These are phyloP conservation scores for Cecropterus lyciades DNA, from an alignment of 1,140 invertebrate genomes.

Conservation along the genomic window DNA sequence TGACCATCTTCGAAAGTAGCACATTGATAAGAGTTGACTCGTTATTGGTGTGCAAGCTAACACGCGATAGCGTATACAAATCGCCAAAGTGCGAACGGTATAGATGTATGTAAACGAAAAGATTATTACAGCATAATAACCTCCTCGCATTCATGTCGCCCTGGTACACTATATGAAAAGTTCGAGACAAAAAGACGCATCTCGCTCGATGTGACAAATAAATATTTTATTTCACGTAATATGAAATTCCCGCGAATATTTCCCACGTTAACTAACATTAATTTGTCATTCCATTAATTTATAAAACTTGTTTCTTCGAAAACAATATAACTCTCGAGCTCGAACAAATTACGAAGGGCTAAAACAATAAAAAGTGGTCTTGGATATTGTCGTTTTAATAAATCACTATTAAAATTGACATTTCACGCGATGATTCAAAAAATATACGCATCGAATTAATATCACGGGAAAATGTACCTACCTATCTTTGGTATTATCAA, in stretches of 20 bases:
- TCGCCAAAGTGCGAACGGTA: conserved; percentile 14
- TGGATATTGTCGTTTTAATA: conserved; percentile 53
- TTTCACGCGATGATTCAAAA: conserved; percentile 69
- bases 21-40: conserved; percentile 22
- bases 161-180: conserved; percentile 28
- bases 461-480: conserved; percentile 56
- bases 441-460: conserved; percentile 66
- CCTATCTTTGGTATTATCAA: conserved; percentile 64
- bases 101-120: conserved; percentile 10
- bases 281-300: conserved; percentile 12
- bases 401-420: conserved; percentile 77
- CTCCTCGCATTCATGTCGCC: conserved; percentile 22
- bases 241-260: background rate
- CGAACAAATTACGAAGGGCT: conserved; percentile 37
- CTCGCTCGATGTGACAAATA: background rate
- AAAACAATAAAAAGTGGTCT: conserved; percentile 39
- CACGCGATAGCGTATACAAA: conserved; percentile 16
- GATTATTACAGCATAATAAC: conserved; percentile 8
- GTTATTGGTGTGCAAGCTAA: conserved; percentile 16
- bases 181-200: conserved; percentile 27
- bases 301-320: conserved; percentile 5
- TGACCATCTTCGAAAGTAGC: conserved; percentile 25
- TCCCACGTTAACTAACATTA: background rate
- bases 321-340: conserved; percentile 20
- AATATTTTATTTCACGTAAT: background rate